Evolutionary conservation across 2,888 invertebrate genomes (phyloP), one percentile per base, ranked within the genome.

Genomic region (Galeruca laticollis): DNA sequence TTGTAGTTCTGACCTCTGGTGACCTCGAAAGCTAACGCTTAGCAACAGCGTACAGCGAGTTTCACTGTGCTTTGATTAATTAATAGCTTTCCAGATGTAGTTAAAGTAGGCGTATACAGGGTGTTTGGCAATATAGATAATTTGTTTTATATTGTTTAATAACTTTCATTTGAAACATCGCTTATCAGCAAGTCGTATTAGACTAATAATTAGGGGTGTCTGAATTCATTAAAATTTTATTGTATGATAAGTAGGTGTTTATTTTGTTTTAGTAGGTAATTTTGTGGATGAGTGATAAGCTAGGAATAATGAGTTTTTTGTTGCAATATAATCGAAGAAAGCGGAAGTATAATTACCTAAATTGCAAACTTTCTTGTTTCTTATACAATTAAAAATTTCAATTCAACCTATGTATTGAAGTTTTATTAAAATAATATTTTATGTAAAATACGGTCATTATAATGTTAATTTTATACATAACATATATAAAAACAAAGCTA

Each of bases 21-120:
- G 76, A 77, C 76, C 76, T 77, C 76, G 75, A 71, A 69, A 71
- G 68, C 62, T 51, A 47, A 57, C 64, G 71, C 70, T 68, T 71
- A 68, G 70, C 69, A 71, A 73, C 71, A 68, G 51, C 63, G 66
- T 69, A 73, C 71, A 68, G 51, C 63, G 66, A 71, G 71, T 73
- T 73, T 73, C 71, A 69, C 73, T 71, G 62, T 49, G 64, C 60
- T 68, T 71, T 63, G 62, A 56, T 68, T 71, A 68, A 71, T 65
- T 63, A 63, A 57, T 49, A 64, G 68, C 71, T 71, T 71, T 71
- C 71, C 68, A 71, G 66, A 71, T 68, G 64, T 65, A 65, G 60
- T 43, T 65, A 51, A 62, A 66, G 66, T 71, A 61, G 68, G 51
- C 66, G 66, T 59, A 59, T 66, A 66, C 66, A 51, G 66, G 56